Percentiles rank a stretch among this genome's conserved stretches.
Evolutionary conservation across 2,797 vertebrate genomes (phyloP).

Genomic region (Pygocentrus nattereri): DNA sequence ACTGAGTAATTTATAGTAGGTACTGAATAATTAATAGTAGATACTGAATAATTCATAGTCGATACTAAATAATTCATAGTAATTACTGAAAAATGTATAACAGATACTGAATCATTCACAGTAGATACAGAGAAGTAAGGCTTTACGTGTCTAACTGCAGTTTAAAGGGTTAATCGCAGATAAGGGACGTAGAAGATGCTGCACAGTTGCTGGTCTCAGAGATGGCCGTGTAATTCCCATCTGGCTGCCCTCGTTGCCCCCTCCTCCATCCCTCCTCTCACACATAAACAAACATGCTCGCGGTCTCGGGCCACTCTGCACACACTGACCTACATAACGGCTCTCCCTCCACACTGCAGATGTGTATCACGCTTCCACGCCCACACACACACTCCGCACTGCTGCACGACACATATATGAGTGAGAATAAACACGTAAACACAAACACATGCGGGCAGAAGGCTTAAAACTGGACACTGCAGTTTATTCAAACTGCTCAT

Average conservation of each 20-base stretch:
- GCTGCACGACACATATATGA: slow-evolving; percentile 29
- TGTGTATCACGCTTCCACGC: slow-evolving; percentile 47
- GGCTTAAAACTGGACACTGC: not conserved
- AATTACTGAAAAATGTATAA: no score
- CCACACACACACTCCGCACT: slow-evolving; percentile 53
- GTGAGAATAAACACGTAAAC: not conserved
- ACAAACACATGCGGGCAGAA: not conserved
- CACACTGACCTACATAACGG: slow-evolving; percentile 81
- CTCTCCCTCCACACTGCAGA: slow-evolving; percentile 64
- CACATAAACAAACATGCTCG: slow-evolving; percentile 72
- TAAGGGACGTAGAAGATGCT: slow-evolving; percentile 1
- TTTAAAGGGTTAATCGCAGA: not conserved
- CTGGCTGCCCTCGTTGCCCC: slow-evolving; percentile 42
- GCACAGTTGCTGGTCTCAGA: slow-evolving; percentile 9
- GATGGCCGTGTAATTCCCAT: slow-evolving; percentile 34
- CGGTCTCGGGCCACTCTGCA: slow-evolving; percentile 79
- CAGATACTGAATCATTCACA: no score
- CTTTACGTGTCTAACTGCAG: not conserved
- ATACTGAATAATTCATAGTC: no score
- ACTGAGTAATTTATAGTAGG: no score
- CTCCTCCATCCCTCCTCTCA: not conserved
- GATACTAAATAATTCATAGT: no score
- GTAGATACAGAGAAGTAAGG: no score
- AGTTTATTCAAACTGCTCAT: not conserved
- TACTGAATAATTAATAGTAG: no score